A percentile compares a stretch with the other conserved stretches of the same genome.
Conservation (phyloP, 2,888 invertebrate species). For the Drosophila imparisetae region DNA sequence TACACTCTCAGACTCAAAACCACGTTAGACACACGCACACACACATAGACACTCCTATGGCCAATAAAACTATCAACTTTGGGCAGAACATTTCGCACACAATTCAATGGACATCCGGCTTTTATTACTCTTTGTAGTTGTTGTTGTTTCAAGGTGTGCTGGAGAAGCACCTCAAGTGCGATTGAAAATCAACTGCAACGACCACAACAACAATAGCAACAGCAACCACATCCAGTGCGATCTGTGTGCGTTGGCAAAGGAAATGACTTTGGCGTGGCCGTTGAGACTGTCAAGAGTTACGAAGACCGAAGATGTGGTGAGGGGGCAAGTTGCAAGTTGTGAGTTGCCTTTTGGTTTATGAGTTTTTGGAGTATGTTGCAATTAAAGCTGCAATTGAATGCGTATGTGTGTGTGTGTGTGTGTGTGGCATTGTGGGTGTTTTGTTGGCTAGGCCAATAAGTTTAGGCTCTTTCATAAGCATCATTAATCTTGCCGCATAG, state of each 20-base stretch:
- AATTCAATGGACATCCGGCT: conserved; percentile 68
- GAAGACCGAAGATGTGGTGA: background rate
- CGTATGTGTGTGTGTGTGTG: conserved; percentile 30
- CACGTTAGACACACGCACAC: conserved; percentile 3
- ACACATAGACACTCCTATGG: conserved; percentile 18
- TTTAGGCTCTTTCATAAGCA: conserved; percentile 52
- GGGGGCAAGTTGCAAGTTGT: conserved; percentile 10
- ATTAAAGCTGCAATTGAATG: conserved; percentile 11
- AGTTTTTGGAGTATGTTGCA: conserved; percentile 4
- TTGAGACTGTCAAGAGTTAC: background rate
- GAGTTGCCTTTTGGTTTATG: conserved; percentile 10
- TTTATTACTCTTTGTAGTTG: conserved; percentile 47
- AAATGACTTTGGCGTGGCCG: conserved; percentile 55
- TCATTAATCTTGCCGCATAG: conserved; percentile 66
- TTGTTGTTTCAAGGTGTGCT: conserved; percentile 57
- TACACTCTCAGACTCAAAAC: background rate
- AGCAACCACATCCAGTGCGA: conserved; percentile 24
- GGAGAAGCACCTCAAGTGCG: conserved; percentile 74
- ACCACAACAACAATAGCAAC: background rate
- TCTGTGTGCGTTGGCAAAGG: conserved; percentile 73
- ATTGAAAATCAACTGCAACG: conserved; percentile 59
- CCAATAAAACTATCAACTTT: conserved; percentile 46
- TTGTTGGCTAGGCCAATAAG: conserved; percentile 27
- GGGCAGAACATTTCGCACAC: conserved; percentile 44
- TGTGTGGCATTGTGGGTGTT: conserved; percentile 46